These are phyloP conservation scores for Falco punctatus DNA, from an alignment of 2,113 vertebrate species.

Conservation along the genomic window DNA sequence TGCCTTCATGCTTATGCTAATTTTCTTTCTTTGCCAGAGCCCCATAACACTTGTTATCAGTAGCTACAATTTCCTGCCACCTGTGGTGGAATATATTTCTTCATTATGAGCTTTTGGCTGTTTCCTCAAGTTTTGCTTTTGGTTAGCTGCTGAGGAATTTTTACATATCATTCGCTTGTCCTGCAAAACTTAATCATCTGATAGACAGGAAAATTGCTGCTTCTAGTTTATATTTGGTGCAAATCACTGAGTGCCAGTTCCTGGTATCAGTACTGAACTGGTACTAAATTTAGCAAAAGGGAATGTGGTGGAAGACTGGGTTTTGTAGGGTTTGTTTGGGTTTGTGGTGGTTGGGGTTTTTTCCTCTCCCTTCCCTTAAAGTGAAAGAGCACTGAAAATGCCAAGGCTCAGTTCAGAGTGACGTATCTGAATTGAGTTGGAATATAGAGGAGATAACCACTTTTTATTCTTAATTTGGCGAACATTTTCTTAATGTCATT, in stretches of 20 bases:
- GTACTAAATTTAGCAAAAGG: not conserved
- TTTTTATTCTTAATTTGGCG: not conserved
- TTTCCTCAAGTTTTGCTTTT: conserved; percentile 35
- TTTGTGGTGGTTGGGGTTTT: not conserved
- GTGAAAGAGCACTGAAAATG: not conserved
- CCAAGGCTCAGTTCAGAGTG: not conserved
- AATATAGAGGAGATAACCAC: not conserved
- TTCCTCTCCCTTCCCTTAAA: not conserved
- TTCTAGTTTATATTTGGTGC: not conserved
- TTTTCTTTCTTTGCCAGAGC: conserved; percentile 32
- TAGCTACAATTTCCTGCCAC: conserved; percentile 61
- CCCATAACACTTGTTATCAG: conserved; percentile 33
- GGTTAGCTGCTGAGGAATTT: conserved; percentile 30
- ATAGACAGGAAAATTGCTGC: not conserved
- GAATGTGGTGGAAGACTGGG: not conserved
- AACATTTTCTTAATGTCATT: not conserved
- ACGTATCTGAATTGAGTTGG: not conserved
- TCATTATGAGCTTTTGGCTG: conserved; percentile 46
- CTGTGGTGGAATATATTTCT: conserved; percentile 42
- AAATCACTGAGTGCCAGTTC: not conserved
- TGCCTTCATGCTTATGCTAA: conserved; percentile 32
- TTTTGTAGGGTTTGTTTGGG: not conserved
- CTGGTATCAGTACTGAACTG: not conserved
- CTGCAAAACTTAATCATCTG: not conserved
- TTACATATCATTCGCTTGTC: not conserved